Base-by-base conservation (phyloP, 2,888 invertebrate genomes). In the Cheilosia soror region DNA sequence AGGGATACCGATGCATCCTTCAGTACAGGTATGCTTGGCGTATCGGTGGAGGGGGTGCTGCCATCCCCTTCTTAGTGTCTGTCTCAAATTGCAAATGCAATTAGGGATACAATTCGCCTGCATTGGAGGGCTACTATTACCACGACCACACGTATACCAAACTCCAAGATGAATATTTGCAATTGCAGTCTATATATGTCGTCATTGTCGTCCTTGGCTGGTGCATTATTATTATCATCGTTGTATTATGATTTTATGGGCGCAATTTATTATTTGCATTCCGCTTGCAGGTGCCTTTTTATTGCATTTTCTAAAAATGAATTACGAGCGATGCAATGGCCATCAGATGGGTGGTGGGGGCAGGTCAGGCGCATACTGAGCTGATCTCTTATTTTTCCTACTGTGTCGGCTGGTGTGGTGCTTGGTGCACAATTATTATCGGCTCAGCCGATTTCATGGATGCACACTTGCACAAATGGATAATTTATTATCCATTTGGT, bases 261-360 rank as follows among this genome's bases (percentile, higher is more conserved):
- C 42, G 83, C 83, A 78, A 83, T 83, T 83, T 83, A 83, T 83
- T 78, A 83, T 78, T 78, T 83, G 73, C 83, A 83, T 83, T 83
- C 78, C 78, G 83, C 83, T 83, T 83, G 78, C 78, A 83, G 83
- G 83, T 83, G 78, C 57, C 83, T 83, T 83, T 83, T 83, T 83
- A 83, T 83, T 83, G 78, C 73, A 83, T 83, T 78, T 83, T 83
- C 78, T 78, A 83, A 78, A 83, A 83, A 78, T 83, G 83, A 83
- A 44, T 83, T 83, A 78, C 55, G 63, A 63, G 20, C 73, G 20
- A 29, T 2, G 51, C 31, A 51, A 27, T 27, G 51, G 27, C 1
- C 51, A 25, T 20, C 11, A 2, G 20, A 15, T 25, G 47, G 27
- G 7, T 15, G 69, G 58, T 47, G 63, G 51, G 44, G 6, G 13